These are phyloP conservation scores for Microplitis mediator DNA, from an alignment of 1,140 invertebrate genomes.

Conservation along the genomic window DNA sequence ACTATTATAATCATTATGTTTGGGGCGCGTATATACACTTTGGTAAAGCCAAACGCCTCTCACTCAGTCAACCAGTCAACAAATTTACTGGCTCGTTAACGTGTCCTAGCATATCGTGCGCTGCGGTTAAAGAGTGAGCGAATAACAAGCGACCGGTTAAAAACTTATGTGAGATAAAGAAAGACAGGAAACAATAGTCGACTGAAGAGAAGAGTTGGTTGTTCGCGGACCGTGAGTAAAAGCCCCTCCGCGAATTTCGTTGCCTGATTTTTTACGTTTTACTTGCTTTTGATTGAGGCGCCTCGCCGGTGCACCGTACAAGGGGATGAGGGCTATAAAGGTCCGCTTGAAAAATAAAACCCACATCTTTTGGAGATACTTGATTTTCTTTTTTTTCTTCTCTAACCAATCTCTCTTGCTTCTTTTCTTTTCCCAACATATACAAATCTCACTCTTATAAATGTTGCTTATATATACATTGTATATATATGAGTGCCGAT, in stretches of 20 bases:
- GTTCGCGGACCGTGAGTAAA: constrained; percentile 39
- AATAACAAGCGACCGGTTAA: background rate
- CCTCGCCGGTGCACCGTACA: constrained; percentile 32
- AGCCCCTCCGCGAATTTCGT: constrained; percentile 53
- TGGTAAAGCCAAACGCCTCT: constrained; percentile 25
- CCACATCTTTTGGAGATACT: constrained; percentile 24
- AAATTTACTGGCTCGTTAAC: constrained; percentile 65
- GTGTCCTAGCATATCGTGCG: constrained; percentile 47
- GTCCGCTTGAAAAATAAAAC: constrained; percentile 57
- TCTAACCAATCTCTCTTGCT: constrained; percentile 31
- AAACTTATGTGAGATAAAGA: background rate
- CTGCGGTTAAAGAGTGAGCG: background rate
- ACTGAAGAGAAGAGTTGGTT: constrained; percentile 30
- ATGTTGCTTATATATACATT: too few species aligned
- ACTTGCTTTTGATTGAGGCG: constrained; percentile 58
- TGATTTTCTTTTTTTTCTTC: background rate
- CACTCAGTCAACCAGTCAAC: constrained; percentile 52
- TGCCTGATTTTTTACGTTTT: constrained; percentile 57
- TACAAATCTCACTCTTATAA: background rate
- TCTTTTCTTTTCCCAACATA: background rate
- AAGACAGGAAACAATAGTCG: constrained; percentile 43
- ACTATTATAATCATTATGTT: constrained; percentile 64
- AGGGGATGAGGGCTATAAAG: constrained; percentile 50
- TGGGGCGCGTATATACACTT: constrained; percentile 36
- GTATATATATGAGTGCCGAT: too few species aligned